Conservation (phyloP, 2,888 invertebrate genomes). For the Philereme transversata region DNA sequence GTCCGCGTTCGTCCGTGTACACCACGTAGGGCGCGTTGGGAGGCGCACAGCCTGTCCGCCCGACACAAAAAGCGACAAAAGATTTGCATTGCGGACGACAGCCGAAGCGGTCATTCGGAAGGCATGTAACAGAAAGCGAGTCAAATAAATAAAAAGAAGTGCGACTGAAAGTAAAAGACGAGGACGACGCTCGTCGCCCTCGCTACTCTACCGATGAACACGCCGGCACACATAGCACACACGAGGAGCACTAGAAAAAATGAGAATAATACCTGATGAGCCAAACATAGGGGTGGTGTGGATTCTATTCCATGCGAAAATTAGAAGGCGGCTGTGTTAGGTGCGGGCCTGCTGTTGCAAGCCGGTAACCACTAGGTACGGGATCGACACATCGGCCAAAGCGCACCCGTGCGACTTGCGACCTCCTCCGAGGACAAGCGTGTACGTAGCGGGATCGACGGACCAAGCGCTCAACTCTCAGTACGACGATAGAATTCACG, state of each 20-base stretch:
- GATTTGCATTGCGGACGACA: conserved; percentile 78
- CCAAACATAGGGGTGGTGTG: conserved; percentile 83
- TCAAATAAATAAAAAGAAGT: conserved; percentile 79
- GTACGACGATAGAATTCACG: conserved; percentile 76
- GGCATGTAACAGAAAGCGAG: conserved; percentile 84
- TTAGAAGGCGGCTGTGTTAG: conserved; percentile 83
- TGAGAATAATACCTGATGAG: conserved; percentile 83
- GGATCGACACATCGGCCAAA: conserved; percentile 79
- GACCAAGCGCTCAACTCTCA: conserved; percentile 81
- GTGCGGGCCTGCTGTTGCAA: conserved; percentile 79
- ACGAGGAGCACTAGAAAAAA: conserved; percentile 78
- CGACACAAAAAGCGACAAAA: conserved; percentile 81
- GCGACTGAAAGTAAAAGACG: conserved; percentile 69
- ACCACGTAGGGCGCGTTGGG: conserved; percentile 96
- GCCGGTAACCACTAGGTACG: conserved; percentile 76
- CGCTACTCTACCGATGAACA: conserved; percentile 71
- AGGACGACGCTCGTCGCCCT: conserved; percentile 66
- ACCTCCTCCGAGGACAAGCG: conserved; percentile 78
- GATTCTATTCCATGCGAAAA: conserved; percentile 83
- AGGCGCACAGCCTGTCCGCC: conserved; percentile 87
- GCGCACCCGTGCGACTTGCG: conserved; percentile 81
- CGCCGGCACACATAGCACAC: conserved; percentile 79
- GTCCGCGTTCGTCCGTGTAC: conserved; percentile 98
- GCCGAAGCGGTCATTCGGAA: conserved; percentile 83
- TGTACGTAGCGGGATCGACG: conserved; percentile 83